Conservation (phyloP, 2,888 invertebrate genomes). For the Sminthurinus aureus region DNA sequence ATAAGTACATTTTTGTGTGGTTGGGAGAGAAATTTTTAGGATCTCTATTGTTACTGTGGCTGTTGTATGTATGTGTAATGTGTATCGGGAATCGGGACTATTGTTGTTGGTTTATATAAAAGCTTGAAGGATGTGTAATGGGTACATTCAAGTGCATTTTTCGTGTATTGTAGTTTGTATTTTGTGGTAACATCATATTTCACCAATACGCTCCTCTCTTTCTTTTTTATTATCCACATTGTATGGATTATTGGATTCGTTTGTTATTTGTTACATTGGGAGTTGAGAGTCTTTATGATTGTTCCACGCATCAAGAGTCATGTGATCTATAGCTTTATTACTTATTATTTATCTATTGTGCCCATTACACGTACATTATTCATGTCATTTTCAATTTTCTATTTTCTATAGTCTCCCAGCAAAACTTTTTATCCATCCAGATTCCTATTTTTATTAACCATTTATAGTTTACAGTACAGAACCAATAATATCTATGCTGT, state of each 20-base stretch:
- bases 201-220: background rate
- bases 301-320: constrained; percentile 3
- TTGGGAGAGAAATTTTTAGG: background rate
- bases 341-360: background rate
- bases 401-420: background rate
- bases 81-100: background rate
- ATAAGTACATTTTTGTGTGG: background rate
- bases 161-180: constrained; percentile 1
- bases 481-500: too few relatives aligned
- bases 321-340: constrained; percentile 16
- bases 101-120: background rate
- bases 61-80: background rate
- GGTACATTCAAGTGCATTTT: background rate
- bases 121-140: background rate
- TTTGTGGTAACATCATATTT: constrained; percentile 19
- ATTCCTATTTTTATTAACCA: background rate
- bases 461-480: too few relatives aligned
- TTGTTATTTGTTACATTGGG: background rate
- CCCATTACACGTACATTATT: background rate
- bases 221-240: background rate
- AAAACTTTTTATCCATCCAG: background rate
- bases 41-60: constrained; percentile 11
- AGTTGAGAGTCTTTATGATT: background rate
- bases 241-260: constrained; percentile 12
- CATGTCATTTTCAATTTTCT: background rate